Evolutionary conservation across 2,797 vertebrate genomes (phyloP).

Genomic region (Leucoraja ocellata): DNA sequence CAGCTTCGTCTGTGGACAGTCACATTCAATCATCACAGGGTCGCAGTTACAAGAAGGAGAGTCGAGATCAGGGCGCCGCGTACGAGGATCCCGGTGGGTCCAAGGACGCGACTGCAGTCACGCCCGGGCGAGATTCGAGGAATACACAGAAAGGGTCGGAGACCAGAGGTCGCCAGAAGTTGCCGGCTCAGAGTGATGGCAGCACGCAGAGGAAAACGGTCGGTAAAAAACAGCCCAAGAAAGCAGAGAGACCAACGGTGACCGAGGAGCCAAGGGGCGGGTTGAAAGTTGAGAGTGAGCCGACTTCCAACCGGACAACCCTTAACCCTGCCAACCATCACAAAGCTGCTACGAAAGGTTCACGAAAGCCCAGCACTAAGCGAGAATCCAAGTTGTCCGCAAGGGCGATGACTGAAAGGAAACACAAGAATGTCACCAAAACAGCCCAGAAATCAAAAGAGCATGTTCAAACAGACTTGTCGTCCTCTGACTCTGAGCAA

Average conservation of each 20-base stretch:
- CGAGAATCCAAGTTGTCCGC: slow-evolving; percentile 91
- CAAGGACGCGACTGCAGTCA: slow-evolving; percentile 73
- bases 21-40: slow-evolving; percentile 77
- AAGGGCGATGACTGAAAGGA: slow-evolving; percentile 74
- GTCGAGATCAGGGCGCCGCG: slow-evolving; percentile 70
- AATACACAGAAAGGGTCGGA: slow-evolving; percentile 80
- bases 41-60: slow-evolving; percentile 87
- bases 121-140: slow-evolving; percentile 77
- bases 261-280: slow-evolving; percentile 86
- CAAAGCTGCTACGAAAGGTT: slow-evolving; percentile 89
- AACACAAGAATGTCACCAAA: slow-evolving; percentile 78
- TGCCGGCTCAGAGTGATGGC: slow-evolving; percentile 83
- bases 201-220: slow-evolving; percentile 71
- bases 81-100: slow-evolving; percentile 73
- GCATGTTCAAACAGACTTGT: slow-evolving; percentile 90
- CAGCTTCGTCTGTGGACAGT: slow-evolving; percentile 86
- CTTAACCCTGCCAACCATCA: slow-evolving; percentile 71
- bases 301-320: slow-evolving; percentile 75
- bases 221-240: slow-evolving; percentile 95
- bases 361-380: slow-evolving; percentile 86
- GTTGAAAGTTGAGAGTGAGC: slow-evolving; percentile 90
- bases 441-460: slow-evolving; percentile 84
- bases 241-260: slow-evolving; percentile 78
- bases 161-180: slow-evolving; percentile 81
- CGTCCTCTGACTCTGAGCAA: slow-evolving; percentile 95